Conservation (phyloP, 2,797 vertebrate genomes). For the Mormyrus hasselquistii region DNA sequence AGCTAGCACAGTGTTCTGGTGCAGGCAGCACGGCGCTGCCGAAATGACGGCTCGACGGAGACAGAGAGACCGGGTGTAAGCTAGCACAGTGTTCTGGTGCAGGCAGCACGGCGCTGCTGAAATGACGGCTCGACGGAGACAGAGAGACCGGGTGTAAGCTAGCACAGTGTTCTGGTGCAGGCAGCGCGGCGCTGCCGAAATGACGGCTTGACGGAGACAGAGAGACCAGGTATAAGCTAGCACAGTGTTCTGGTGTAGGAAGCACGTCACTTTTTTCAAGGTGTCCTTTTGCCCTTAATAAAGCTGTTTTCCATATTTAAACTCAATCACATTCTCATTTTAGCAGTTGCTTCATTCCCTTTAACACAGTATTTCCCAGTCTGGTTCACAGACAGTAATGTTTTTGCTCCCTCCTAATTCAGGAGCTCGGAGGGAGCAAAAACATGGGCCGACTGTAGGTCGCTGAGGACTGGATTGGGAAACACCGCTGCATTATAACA, state of each 20-base stretch:
- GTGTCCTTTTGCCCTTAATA: conserved; percentile 50
- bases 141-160: conserved; percentile 44
- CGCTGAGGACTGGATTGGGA: neutral
- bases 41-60: conserved; percentile 39
- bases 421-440: neutral
- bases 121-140: conserved; percentile 38
- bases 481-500: neutral
- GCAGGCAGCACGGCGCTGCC: conserved; percentile 36
- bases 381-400: neutral
- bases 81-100: conserved; percentile 32
- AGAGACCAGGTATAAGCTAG: conserved; percentile 44
- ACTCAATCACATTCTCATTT: conserved; percentile 49
- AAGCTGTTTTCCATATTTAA: conserved; percentile 46
- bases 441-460: neutral
- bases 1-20: conserved; percentile 29
- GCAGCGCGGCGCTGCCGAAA: conserved; percentile 37
- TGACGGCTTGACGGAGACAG: conserved; percentile 42
- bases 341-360: conserved; percentile 60
- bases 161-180: conserved; percentile 25
- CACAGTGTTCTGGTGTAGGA: conserved; percentile 31
- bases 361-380: conserved; percentile 34
- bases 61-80: conserved; percentile 45
- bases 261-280: conserved; percentile 36
- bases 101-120: conserved; percentile 31
- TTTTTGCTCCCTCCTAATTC: neutral